Conservation (phyloP, 2,113 vertebrate species). For the Brachyhypopomus occidentalis region DNA sequence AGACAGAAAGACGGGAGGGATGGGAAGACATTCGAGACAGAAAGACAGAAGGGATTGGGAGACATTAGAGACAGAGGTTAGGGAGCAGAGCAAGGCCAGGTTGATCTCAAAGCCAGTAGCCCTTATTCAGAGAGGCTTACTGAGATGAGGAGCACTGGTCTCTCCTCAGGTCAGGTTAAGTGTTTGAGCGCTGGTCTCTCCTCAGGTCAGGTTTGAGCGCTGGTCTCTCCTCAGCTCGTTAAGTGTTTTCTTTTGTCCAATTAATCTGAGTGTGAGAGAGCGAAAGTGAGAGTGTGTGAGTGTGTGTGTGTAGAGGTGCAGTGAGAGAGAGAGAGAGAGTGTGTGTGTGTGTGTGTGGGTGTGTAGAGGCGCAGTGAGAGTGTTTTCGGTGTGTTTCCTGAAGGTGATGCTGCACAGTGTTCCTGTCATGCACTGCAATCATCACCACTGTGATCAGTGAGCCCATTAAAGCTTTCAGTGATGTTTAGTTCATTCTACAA, state of each 20-base stretch:
- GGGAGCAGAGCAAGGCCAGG: neutral
- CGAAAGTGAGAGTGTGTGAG: neutral
- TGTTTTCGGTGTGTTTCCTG: neutral
- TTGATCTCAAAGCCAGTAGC: neutral
- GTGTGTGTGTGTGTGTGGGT: too few species aligned
- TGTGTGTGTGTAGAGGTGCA: neutral
- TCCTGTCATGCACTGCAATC: neutral
- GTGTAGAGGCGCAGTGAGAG: too few species aligned
- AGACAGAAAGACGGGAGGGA: neutral
- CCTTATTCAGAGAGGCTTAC: constrained; percentile 11
- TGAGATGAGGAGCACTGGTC: neutral
- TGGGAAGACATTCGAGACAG: neutral
- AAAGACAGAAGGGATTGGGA: neutral
- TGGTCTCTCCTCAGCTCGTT: neutral
- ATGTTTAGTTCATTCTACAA: neutral
- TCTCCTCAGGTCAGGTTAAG: neutral
- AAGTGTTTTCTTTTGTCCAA: constrained; percentile 8
- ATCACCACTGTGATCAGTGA: too few species aligned
- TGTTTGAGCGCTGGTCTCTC: neutral
- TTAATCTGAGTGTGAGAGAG: constrained; percentile 4
- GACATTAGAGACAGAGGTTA: neutral
- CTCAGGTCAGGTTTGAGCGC: neutral
- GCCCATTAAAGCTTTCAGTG: too few species aligned
- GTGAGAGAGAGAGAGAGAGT: too few species aligned
- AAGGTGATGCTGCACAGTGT: too few species aligned